A percentile compares a stretch with the other conserved stretches of the same genome.
These are phyloP conservation scores for Meliscaeva auricollis DNA, from an alignment of 2,888 invertebrate species.

Conservation along the genomic window DNA sequence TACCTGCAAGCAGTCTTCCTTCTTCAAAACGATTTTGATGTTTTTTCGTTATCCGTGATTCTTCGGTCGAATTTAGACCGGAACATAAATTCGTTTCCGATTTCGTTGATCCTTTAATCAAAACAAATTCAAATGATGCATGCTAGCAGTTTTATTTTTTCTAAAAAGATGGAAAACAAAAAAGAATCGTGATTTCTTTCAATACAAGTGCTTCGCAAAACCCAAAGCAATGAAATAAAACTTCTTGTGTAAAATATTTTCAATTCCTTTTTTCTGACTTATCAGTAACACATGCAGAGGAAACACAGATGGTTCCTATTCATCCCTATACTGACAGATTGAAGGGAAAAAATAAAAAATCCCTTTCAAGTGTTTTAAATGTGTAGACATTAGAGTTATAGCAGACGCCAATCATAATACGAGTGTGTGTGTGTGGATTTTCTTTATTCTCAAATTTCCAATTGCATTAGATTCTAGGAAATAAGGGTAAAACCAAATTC, in stretches of 20 bases:
- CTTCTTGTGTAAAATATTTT: slow-evolving; percentile 10
- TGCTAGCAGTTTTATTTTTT: neutral
- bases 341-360: slow-evolving; percentile 31
- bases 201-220: neutral
- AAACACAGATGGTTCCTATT: slow-evolving; percentile 19
- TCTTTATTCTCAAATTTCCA: slow-evolving; percentile 48
- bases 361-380: slow-evolving; percentile 35
- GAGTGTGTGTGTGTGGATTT: slow-evolving; percentile 13
- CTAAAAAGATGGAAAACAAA: neutral
- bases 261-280: neutral
- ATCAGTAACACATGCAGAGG: neutral
- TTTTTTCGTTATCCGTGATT: no score
- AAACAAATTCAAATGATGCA: neutral
- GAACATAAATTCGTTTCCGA: neutral
- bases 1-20: no score
- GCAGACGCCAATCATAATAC: slow-evolving; percentile 26
- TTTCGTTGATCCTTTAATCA: neutral
- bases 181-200: neutral
- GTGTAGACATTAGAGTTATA: neutral
- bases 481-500: neutral
- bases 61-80: no score
- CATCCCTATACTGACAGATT: neutral
- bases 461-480: slow-evolving; percentile 58
- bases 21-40: no score
- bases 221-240: slow-evolving; percentile 7